A percentile compares a stretch with the other conserved stretches of the same genome.
These are phyloP conservation scores for Tipula vernalis DNA, from an alignment of 2,888 invertebrate genomes.

Conservation along the genomic window DNA sequence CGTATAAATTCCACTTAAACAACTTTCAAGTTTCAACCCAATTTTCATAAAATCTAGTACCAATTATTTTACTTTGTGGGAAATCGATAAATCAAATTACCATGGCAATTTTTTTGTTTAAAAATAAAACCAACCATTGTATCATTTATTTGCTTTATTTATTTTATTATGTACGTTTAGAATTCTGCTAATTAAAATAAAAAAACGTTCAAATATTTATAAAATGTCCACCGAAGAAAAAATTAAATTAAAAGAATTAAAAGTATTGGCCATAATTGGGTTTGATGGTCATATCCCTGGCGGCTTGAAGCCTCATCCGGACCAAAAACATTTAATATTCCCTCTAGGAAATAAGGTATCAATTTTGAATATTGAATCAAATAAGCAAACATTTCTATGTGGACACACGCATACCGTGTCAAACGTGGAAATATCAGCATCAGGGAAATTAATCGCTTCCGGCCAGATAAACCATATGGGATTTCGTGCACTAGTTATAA, in stretches of 20 bases:
- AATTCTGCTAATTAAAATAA: not conserved
- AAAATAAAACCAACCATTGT: not conserved
- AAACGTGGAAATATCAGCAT: constrained; percentile 59
- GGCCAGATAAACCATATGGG: constrained; percentile 87
- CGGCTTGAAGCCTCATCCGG: constrained; percentile 61
- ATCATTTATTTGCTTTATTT: not conserved
- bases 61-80: not conserved
- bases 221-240: constrained; percentile 20
- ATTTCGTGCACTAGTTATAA: constrained; percentile 71
- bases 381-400: constrained; percentile 59
- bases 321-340: constrained; percentile 56
- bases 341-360: constrained; percentile 69
- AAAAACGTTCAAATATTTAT: not conserved
- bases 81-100: not conserved
- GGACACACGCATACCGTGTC: constrained; percentile 73
- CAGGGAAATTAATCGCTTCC: constrained; percentile 72
- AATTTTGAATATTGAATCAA: constrained; percentile 53
- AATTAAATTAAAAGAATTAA: constrained; percentile 46
- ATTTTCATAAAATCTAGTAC: not conserved
- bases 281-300: constrained; percentile 53
- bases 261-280: constrained; percentile 59
- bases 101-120: not conserved
- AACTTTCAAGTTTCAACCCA: not conserved
- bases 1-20: no score
- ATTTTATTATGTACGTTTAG: not conserved